Base-by-base conservation (phyloP, 1,140 invertebrate genomes). In the Zaprionus inermis region DNA sequence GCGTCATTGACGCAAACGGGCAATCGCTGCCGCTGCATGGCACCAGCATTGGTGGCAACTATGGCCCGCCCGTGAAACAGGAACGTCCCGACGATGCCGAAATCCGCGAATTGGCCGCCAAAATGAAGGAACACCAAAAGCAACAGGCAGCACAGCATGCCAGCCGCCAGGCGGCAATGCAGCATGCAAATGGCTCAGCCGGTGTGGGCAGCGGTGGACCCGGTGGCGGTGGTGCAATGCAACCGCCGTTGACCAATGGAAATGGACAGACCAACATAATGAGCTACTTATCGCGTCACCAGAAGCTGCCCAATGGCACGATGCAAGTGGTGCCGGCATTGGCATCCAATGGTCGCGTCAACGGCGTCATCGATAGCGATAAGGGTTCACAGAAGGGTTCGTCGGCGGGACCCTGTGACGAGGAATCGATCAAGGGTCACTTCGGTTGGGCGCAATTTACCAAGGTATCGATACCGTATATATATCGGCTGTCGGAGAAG, bases 391-490 rank as follows among this genome's bases (percentile, higher is more conserved):
- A 83, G 44, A 69, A 68, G n/a, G 38, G 44, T 20, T 22, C 44
- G 10, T 61, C 56, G 2, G 52, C 32, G 0, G 81, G 80, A 0
- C 93, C 92, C 78, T 94, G 92, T 3, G 97, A 98, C 91, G 96
- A 96, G 72, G 95, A 97, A 54, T 97, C 96, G 76, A 94, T 95
- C 89, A 95, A 96, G 89, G 97, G 97, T 22, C 94, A 96, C 81
- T 98, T 98, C 92, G 97, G 97, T 30, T 98, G 98, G 98, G 95
- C 95, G 24, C 96, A 95, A 61, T 94, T 98, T 54, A 97, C 97
- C 49, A 96, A 96, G 79, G 95, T 95, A 68, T 95, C 96, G 92
- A 96, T 99, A 85, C 98, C 98, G 1, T 98, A 96, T 82, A 97
- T 99, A 61, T 95, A 96, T 78, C 94, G 98, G 11, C 94, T 94